Conservation (phyloP, 2,888 invertebrate species). For the Chorisops tibialis region DNA sequence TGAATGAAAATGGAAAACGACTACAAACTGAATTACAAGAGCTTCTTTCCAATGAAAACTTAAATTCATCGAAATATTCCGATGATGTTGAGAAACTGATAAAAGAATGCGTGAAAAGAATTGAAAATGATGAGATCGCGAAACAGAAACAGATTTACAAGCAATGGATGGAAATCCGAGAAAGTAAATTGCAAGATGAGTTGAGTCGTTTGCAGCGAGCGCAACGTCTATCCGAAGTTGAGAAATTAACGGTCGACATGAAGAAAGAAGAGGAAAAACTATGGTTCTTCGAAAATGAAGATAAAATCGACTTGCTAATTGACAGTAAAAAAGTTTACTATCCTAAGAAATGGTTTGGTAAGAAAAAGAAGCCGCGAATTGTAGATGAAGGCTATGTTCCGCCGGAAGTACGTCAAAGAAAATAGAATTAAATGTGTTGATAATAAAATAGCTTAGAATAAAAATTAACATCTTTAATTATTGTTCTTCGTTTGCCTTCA, state of each 20-base stretch:
- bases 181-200: constrained; percentile 60
- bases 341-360: constrained; percentile 52
- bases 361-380: constrained; percentile 54
- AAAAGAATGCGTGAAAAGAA: constrained; percentile 43
- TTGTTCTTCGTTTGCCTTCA: no score
- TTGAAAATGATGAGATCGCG: constrained; percentile 48
- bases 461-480: no score
- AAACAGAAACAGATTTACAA: constrained; percentile 54
- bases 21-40: constrained; percentile 46
- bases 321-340: constrained; percentile 57
- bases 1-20: constrained; percentile 45
- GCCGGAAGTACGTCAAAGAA: constrained; percentile 58
- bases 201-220: constrained; percentile 54
- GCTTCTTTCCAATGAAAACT: constrained; percentile 44
- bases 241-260: constrained; percentile 53
- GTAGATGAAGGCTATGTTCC: constrained; percentile 67
- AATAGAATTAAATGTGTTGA: background rate
- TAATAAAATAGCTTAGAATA: background rate
- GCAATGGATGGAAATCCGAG: constrained; percentile 60
- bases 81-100: constrained; percentile 40
- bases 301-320: constrained; percentile 68
- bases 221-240: constrained; percentile 56
- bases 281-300: constrained; percentile 81
- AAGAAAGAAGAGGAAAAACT: constrained; percentile 61
- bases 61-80: constrained; percentile 40